Conservation (phyloP, 2,113 vertebrate species). For the Labrus mixtus region DNA sequence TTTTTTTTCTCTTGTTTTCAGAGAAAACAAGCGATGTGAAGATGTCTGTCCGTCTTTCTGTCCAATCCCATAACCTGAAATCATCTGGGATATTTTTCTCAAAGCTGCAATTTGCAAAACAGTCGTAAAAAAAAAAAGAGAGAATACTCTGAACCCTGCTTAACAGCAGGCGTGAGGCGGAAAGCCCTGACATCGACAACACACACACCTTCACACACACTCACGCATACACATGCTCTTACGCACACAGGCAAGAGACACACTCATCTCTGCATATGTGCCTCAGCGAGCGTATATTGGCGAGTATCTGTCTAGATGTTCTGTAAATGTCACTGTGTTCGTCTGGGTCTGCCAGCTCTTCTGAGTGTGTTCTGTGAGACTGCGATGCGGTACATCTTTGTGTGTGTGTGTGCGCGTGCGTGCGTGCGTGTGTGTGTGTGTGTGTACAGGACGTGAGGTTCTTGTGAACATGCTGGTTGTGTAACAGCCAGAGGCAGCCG, state of each 20-base stretch:
- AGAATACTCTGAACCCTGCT: conserved; percentile 10
- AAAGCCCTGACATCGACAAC: conserved; percentile 1
- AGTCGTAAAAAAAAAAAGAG: neutral
- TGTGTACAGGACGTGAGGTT: conserved; percentile 55
- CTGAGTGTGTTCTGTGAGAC: neutral
- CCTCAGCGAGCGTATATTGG: neutral
- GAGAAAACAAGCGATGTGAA: neutral
- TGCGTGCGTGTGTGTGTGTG: conserved; percentile 6
- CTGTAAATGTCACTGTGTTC: neutral
- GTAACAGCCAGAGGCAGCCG: conserved; percentile 78
- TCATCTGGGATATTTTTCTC: neutral
- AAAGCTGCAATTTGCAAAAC: neutral
- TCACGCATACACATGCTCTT: neutral
- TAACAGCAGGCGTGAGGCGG: conserved; percentile 7
- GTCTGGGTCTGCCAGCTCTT: conserved; percentile 4
- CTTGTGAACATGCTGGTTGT: conserved; percentile 77
- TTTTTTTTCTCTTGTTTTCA: neutral
- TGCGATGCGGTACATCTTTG: conserved; percentile 14
- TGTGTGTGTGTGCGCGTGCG: conserved; percentile 6
- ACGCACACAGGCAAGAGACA: neutral
- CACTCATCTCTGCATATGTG: neutral
- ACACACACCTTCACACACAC: neutral
- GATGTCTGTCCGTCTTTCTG: neutral
- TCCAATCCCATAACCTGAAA: neutral
- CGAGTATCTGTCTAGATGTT: neutral